A percentile compares a stretch with the other conserved stretches of the same genome.
Evolutionary conservation across 2,113 vertebrate species (phyloP).

Genomic region (Turnix velox): DNA sequence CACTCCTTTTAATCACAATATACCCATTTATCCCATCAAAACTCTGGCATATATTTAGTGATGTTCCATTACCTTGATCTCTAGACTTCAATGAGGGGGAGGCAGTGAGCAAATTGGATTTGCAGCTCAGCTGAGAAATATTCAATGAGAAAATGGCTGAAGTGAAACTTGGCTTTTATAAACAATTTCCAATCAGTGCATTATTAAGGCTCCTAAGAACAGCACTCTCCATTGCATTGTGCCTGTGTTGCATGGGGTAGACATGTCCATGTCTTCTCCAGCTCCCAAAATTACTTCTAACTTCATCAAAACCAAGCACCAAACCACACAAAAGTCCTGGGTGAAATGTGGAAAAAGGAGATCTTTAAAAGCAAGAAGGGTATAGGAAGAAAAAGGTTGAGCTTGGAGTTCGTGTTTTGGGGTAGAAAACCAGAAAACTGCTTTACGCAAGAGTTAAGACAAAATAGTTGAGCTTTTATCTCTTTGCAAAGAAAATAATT

Average conservation of each 20-base stretch:
- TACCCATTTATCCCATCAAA: not conserved
- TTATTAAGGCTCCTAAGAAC: not conserved
- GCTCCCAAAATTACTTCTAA: not conserved
- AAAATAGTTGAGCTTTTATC: constrained; percentile 28
- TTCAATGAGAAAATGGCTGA: not conserved
- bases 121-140: not conserved
- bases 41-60: not conserved
- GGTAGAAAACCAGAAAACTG: not conserved
- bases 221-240: not conserved
- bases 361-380: not conserved
- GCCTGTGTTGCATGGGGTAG: not conserved
- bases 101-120: not conserved
- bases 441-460: not conserved
- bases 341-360: not conserved
- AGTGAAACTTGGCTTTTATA: not conserved
- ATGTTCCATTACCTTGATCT: not conserved
- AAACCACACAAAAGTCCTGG: not conserved
- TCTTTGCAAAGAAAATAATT: constrained; percentile 37
- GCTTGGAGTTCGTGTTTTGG: not conserved
- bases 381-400: not conserved
- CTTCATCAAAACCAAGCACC: not conserved
- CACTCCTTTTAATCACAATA: not conserved
- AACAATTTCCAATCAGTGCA: not conserved
- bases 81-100: not conserved
- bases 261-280: not conserved